Evolutionary conservation across 2,888 invertebrate genomes (phyloP).

Genomic region (Zhengitettix transpicula): DNA sequence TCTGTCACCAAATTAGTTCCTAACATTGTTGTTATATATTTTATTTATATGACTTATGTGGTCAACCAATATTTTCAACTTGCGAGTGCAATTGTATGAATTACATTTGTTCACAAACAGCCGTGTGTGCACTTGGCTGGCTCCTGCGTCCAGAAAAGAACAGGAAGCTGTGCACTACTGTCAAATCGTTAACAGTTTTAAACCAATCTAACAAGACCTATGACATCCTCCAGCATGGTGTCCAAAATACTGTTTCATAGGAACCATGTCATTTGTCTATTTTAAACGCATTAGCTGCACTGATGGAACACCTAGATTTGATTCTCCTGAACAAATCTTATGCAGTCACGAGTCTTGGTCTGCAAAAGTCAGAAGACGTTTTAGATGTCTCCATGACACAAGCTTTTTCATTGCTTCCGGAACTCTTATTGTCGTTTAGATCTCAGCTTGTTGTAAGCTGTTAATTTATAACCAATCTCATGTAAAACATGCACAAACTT

Average conservation of each 20-base stretch:
- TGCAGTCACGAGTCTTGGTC: neutral
- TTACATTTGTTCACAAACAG: no score
- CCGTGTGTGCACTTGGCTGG: slow-evolving; percentile 31
- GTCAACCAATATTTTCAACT: no score
- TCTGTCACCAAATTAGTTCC: no score
- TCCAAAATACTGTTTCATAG: slow-evolving; percentile 22
- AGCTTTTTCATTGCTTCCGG: neutral
- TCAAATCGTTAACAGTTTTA: slow-evolving; percentile 17
- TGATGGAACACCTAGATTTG: slow-evolving; percentile 21
- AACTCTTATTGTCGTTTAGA: neutral
- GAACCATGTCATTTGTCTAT: slow-evolving; percentile 26
- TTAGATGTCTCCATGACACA: neutral
- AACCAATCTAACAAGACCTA: slow-evolving; percentile 24
- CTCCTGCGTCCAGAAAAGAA: slow-evolving; percentile 28
- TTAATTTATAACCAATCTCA: neutral
- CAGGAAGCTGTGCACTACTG: slow-evolving; percentile 18
- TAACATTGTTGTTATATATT: no score
- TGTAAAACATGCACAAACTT: neutral
- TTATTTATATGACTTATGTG: no score
- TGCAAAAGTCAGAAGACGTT: neutral
- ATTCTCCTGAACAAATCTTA: slow-evolving; percentile 14
- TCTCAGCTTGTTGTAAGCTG: neutral
- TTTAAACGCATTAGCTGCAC: slow-evolving; percentile 28
- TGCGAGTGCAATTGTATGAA: no score
- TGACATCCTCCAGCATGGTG: slow-evolving; percentile 20